Evolutionary conservation across 2,888 invertebrate genomes (phyloP).

Genomic region (Campoplex nolae): DNA sequence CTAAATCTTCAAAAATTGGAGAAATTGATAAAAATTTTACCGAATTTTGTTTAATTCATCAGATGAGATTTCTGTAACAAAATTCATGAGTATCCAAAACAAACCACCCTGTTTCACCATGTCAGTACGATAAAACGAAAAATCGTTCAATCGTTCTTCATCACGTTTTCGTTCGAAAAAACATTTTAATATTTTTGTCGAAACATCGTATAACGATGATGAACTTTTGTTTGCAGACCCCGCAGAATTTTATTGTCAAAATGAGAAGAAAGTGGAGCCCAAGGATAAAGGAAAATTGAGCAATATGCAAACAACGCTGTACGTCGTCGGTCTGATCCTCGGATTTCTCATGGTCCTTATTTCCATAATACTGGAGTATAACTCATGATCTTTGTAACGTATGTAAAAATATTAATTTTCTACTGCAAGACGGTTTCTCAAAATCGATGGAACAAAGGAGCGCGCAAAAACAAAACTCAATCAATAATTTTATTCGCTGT

Average conservation of each 20-base stretch:
- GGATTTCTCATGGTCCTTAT: slow-evolving; percentile 88
- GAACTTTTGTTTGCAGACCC: slow-evolving; percentile 78
- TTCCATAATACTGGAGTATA: slow-evolving; percentile 87
- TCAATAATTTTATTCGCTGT: slow-evolving; percentile 14
- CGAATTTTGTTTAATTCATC: neutral
- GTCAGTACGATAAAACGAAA: neutral
- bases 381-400: slow-evolving; percentile 58
- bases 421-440: slow-evolving; percentile 59
- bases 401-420: slow-evolving; percentile 41
- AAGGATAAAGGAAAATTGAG: slow-evolving; percentile 86
- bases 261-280: slow-evolving; percentile 84
- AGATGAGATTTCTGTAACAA: neutral
- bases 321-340: slow-evolving; percentile 87
- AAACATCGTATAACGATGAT: neutral
- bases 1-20: neutral
- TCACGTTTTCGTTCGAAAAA: neutral
- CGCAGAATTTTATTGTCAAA: slow-evolving; percentile 83
- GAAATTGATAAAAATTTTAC: neutral
- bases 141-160: neutral
- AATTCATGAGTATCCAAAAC: neutral
- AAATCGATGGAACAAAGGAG: neutral
- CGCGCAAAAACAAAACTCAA: neutral
- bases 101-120: neutral
- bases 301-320: slow-evolving; percentile 87
- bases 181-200: neutral